These are phyloP conservation scores for Caenorhabditis sp. DNA, from an alignment of 2,888 invertebrate genomes.

Conservation along the genomic window DNA sequence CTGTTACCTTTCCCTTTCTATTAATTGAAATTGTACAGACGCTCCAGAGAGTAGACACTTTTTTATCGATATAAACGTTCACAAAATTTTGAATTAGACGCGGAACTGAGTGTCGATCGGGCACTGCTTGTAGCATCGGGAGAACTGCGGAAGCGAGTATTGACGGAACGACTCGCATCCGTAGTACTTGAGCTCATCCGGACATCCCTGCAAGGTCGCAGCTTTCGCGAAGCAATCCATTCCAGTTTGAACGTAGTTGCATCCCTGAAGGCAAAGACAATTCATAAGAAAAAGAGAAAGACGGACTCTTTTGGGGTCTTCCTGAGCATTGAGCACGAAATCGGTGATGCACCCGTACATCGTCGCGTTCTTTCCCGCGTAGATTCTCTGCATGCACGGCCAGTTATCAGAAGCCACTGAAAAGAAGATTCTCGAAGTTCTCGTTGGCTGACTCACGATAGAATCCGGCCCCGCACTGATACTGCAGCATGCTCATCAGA, in stretches of 20 bases:
- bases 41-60: not conserved
- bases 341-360: slow-evolving; percentile 58
- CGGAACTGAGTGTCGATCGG: slow-evolving; percentile 29
- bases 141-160: slow-evolving; percentile 52
- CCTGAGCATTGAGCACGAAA: slow-evolving; percentile 53
- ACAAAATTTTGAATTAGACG: not conserved
- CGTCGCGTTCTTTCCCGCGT: slow-evolving; percentile 57
- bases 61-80: slow-evolving; percentile 23
- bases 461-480: slow-evolving; percentile 68
- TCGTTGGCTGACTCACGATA: slow-evolving; percentile 53
- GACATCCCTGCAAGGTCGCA: slow-evolving; percentile 36
- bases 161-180: slow-evolving; percentile 66
- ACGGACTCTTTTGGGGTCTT: slow-evolving; percentile 55
- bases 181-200: slow-evolving; percentile 61
- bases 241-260: slow-evolving; percentile 58
- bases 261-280: slow-evolving; percentile 41
- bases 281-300: not conserved
- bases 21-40: slow-evolving; percentile 32
- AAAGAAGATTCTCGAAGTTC: too few relatives aligned
- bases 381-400: slow-evolving; percentile 62
- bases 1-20: slow-evolving; percentile 1
- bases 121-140: slow-evolving; percentile 37
- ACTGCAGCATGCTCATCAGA: slow-evolving; percentile 63
- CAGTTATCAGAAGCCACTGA: slow-evolving; percentile 66
- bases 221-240: slow-evolving; percentile 57